Percentiles rank a stretch among this genome's conserved stretches.
Evolutionary conservation across 2,113 vertebrate species (phyloP).

Genomic region (Struthio camelus): DNA sequence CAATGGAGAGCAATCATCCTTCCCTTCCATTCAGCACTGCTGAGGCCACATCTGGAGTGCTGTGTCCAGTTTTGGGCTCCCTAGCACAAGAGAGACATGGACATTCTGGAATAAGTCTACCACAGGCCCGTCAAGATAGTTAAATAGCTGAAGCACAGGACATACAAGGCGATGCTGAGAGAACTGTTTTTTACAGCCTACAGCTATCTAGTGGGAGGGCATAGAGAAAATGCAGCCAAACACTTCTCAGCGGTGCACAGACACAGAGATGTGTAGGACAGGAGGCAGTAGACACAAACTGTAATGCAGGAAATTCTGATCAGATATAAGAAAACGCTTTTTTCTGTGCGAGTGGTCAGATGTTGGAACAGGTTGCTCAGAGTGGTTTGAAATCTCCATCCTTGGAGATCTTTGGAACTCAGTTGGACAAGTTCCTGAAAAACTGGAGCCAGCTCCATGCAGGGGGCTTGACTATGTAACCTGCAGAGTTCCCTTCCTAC

Average conservation of each 20-base stretch:
- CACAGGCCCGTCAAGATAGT: neutral
- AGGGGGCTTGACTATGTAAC: neutral
- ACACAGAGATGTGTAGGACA: neutral
- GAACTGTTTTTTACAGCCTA: neutral
- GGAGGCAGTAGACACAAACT: neutral
- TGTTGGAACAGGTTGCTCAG: accelerated
- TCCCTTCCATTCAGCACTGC: neutral
- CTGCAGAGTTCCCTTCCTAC: neutral
- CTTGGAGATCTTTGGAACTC: neutral
- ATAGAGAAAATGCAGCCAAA: neutral
- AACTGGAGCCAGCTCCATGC: neutral
- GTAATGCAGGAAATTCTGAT: neutral
- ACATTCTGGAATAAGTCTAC: neutral
- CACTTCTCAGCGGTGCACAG: neutral
- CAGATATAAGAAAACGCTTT: neutral
- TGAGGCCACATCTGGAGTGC: neutral
- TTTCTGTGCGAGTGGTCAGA: neutral
- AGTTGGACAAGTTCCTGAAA: neutral
- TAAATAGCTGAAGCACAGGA: neutral
- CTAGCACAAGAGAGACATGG: neutral
- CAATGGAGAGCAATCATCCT: neutral
- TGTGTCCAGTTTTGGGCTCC: neutral
- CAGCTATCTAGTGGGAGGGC: neutral
- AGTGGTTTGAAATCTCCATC: neutral
- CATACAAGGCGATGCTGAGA: neutral